Evolutionary conservation across 1,140 invertebrate genomes (phyloP), one percentile per base, ranked within the genome.

Genomic region (Drosophila ogumai): DNA sequence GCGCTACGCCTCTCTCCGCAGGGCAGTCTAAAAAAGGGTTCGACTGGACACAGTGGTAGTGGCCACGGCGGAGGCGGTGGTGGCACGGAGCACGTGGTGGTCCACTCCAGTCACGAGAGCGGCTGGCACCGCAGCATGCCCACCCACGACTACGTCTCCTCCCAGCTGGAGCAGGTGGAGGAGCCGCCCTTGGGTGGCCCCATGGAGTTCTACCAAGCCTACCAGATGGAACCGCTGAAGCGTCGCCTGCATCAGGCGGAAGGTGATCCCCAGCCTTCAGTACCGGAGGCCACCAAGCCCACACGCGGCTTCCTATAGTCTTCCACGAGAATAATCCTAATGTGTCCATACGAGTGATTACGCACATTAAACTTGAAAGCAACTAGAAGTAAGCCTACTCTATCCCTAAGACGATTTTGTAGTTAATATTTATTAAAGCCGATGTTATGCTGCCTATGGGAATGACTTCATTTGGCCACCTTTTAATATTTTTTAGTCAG

Each of bases 21-120:
- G 92, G 94, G 95, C 69, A 94, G 94, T 59, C 77, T 95, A 81
- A 95, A 95, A 91, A 95, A 95, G 88, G 93, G 81, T 93, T 54
- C 93, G 93, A 4, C 91, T 93, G 58, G 93, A 92, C 32, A 94
- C 94, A 59, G 94, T 94, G 66, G 93, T 92, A 80, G 81, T 52
- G 56, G 67, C 3, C 31, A 34, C 12, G 47, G 65, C n/a, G 36
- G 65, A 4, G 36, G 67, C 12, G 47, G 66, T 9, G 61, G 67
- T 6, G 43, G 28, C 32, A 65, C 85, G 3, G 94, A 94, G 10
- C 93, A 95, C 69, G 94, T 95, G 2, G 94, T 95, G 17, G 95
- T 95, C 50, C 93, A 95, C 59, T 69, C 66, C 8, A 81, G 90
- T 31, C 82, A 88, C 41, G 85, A 90, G 44, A 93, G 79, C 44